These are phyloP conservation scores for Globodera rostochiensis DNA, from an alignment of 1,140 invertebrate genomes.

Conservation along the genomic window DNA sequence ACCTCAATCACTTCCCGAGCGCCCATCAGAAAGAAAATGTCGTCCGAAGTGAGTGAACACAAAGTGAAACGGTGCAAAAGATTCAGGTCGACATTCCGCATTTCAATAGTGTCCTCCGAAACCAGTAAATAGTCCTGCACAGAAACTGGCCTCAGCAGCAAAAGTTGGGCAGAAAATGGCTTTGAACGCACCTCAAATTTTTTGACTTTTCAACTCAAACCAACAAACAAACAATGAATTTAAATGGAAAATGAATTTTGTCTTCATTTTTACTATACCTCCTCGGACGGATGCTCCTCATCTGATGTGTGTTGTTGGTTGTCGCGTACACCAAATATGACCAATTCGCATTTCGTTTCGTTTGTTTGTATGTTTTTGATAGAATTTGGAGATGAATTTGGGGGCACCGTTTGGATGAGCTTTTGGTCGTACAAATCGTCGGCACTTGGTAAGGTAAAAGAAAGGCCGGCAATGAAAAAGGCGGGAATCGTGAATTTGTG, in stretches of 20 bases:
- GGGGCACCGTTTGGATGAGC: neutral
- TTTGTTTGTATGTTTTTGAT: neutral
- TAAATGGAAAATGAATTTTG: neutral
- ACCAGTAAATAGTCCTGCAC: slow-evolving; percentile 37
- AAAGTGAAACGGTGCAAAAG: slow-evolving; percentile 41
- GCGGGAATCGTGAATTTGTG: slow-evolving; percentile 31
- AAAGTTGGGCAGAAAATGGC: slow-evolving; percentile 22
- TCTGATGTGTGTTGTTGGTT: neutral
- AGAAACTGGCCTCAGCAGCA: slow-evolving; percentile 24
- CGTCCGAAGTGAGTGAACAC: slow-evolving; percentile 32
- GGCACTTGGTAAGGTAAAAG: slow-evolving; percentile 28
- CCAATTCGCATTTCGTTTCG: slow-evolving; percentile 42
- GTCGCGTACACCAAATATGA: slow-evolving; percentile 42
- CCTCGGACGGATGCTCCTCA: neutral
- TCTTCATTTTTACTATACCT: neutral
- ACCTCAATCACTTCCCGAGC: slow-evolving; percentile 53
- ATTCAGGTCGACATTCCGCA: slow-evolving; percentile 38
- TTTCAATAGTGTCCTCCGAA: slow-evolving; percentile 51
- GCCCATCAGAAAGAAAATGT: slow-evolving; percentile 49
- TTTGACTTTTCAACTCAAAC: too few species aligned
- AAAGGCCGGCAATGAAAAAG: slow-evolving; percentile 49
- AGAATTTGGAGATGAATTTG: slow-evolving; percentile 4
- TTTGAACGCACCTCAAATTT: slow-evolving; percentile 24
- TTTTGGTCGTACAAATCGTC: slow-evolving; percentile 20
- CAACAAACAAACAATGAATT: too few species aligned